phyloP scores from a whole-genome alignment of 2,888 invertebrate genomes.

The Achlya flavicornis region DNA sequence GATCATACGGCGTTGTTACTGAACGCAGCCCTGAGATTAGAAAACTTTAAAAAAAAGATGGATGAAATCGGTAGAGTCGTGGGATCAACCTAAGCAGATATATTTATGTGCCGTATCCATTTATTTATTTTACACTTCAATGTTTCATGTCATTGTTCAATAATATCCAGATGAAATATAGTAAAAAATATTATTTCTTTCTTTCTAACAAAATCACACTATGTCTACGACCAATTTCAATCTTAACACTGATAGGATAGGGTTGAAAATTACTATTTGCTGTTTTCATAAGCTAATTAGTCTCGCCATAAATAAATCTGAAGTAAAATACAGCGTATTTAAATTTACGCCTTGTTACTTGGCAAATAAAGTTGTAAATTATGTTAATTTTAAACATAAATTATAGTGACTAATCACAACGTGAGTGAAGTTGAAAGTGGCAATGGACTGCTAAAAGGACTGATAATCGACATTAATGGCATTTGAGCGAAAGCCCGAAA shows the following conservation, averaged over 20 bases:
- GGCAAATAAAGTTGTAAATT: neutral
- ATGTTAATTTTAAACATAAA: neutral
- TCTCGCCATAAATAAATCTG: neutral
- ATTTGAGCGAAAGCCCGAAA: too few relatives aligned
- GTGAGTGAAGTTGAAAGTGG: too few relatives aligned
- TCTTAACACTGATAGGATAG: neutral
- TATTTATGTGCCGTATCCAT: neutral
- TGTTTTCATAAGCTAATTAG: neutral
- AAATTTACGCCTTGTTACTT: neutral
- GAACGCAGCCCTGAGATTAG: too few relatives aligned
- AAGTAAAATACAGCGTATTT: neutral
- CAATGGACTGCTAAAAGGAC: neutral
- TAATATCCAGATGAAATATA: neutral
- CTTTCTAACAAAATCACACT: neutral
- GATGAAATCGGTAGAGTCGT: too few relatives aligned
- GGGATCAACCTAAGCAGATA: too few relatives aligned
- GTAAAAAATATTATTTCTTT: neutral
- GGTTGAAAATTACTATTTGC: neutral
- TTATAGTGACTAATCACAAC: neutral
- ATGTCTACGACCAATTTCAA: neutral
- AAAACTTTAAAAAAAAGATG: too few relatives aligned
- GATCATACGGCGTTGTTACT: too few relatives aligned
- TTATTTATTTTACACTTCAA: neutral
- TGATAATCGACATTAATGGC: too few relatives aligned
- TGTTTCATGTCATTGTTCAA: neutral